Evolutionary conservation across 2,797 vertebrate genomes (phyloP), one percentile per base, ranked within the genome.

Genomic region (Passerculus sandwichensis): DNA sequence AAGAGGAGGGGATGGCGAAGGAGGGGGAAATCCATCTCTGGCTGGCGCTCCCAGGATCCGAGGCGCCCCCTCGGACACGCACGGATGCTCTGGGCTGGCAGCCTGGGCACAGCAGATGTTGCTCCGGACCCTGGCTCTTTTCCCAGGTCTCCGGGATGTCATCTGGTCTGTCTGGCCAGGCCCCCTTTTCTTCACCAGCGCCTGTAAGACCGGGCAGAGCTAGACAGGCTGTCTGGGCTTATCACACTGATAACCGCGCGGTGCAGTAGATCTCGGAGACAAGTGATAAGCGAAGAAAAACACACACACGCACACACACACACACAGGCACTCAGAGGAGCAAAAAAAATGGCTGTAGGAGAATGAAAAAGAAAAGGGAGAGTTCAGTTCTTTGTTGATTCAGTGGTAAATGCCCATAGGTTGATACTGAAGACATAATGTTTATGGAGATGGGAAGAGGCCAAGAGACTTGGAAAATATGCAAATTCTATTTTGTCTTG

Each of bases 91-190:
- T 77, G 59, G 81, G 61, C 69, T 95, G 89, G 91, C 88, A 96
- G 65, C 30, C 50, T 89, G 75, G 73, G 30, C 79, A 69, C 66
- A 85, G 69, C 89, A 96, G 95, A 85, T 93, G 93, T 88, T 94
- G 61, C 82, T 88, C 34, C 85, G 94, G 65, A 93, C 91, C 34
- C 65, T 93, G 91, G 91, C 89, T 95, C 47, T 23, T 34, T 85
- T 95, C 91, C 88, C 91, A 80, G 89, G 85, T 77, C 87, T 77
- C 87, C 88, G 61, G 19, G 75, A 61, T 95, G 95, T 95, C 85
- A 83, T 93, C 75, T 91, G 65, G 65, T 51, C 94, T 74, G 79
- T 83, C 73, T 50, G n/a, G 82, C 40, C 10, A 8, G 34, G 10
- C 17, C 9, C 9, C 13, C 17, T 74, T 40, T 40, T 40, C 40